Conservation (phyloP, 2,888 invertebrate species). For the Scaptomyza reducta region DNA sequence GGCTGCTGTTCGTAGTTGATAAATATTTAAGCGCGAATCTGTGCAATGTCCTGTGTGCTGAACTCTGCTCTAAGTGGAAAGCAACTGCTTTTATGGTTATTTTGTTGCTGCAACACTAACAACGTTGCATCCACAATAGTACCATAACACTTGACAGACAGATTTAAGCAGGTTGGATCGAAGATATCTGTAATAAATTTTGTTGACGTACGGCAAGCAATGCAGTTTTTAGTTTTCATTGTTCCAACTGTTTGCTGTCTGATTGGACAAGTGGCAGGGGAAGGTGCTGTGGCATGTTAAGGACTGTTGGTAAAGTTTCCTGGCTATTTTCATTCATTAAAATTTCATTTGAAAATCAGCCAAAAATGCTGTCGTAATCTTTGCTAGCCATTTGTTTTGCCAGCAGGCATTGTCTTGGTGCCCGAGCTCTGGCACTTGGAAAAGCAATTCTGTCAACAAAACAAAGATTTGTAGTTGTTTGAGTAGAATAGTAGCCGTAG, state of each 20-base stretch:
- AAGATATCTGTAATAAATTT: slow-evolving; percentile 34
- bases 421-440: slow-evolving; percentile 32
- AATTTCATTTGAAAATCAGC: slow-evolving; percentile 78
- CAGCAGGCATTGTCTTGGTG: slow-evolving; percentile 34
- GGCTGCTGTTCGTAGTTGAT: slow-evolving; percentile 55
- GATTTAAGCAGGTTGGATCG: slow-evolving; percentile 42
- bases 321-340: slow-evolving; percentile 67
- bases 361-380: slow-evolving; percentile 71
- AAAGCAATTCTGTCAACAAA: slow-evolving; percentile 58
- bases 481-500: neutral
- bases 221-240: slow-evolving; percentile 32
- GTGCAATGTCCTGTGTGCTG: slow-evolving; percentile 21
- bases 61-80: slow-evolving; percentile 32
- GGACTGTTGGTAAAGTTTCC: slow-evolving; percentile 26
- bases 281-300: neutral
- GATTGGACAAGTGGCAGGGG: neutral
- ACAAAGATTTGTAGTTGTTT: slow-evolving; percentile 35
- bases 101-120: slow-evolving; percentile 11
- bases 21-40: slow-evolving; percentile 67
- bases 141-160: slow-evolving; percentile 29
- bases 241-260: slow-evolving; percentile 26
- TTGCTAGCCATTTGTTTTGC: slow-evolving; percentile 57
- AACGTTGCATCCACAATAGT: slow-evolving; percentile 28
- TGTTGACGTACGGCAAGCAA: slow-evolving; percentile 39
- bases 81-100: slow-evolving; percentile 56